These are phyloP conservation scores for Xanthorhoe designata DNA, from an alignment of 2,888 invertebrate species.

Conservation along the genomic window DNA sequence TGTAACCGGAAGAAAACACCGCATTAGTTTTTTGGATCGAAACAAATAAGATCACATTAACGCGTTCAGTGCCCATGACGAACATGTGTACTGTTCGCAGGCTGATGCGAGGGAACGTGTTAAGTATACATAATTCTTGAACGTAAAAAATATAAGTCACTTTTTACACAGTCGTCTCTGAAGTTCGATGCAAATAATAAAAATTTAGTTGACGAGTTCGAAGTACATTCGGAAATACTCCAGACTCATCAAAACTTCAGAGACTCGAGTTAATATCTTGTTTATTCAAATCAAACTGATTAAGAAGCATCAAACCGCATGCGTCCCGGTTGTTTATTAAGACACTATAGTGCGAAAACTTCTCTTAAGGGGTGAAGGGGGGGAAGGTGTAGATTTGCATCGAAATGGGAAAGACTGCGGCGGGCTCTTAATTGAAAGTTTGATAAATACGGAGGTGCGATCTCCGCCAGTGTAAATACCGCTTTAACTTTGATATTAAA, in stretches of 20 bases:
- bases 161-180: background rate
- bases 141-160: background rate
- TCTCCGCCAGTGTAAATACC: constrained; percentile 40
- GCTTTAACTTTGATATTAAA: constrained; percentile 56
- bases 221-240: background rate
- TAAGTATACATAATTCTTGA: no score
- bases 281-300: constrained; percentile 45
- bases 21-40: no score
- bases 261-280: constrained; percentile 20
- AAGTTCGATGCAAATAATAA: background rate
- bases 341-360: constrained; percentile 49
- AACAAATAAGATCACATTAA: no score
- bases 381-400: constrained; percentile 69
- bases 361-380: constrained; percentile 33
- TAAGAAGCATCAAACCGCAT: constrained; percentile 46
- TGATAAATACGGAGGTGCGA: constrained; percentile 50
- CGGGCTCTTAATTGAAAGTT: constrained; percentile 78
- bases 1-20: no score
- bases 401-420: constrained; percentile 71
- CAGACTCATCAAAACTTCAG: constrained; percentile 15
- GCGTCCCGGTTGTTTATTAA: constrained; percentile 54
- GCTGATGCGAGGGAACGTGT: no score
- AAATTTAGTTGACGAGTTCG: background rate
- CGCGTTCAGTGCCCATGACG: no score
- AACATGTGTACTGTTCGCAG: no score